Evolutionary conservation across 1,140 invertebrate genomes (phyloP), one percentile per base, ranked within the genome.

Genomic region (Drosophila varians): DNA sequence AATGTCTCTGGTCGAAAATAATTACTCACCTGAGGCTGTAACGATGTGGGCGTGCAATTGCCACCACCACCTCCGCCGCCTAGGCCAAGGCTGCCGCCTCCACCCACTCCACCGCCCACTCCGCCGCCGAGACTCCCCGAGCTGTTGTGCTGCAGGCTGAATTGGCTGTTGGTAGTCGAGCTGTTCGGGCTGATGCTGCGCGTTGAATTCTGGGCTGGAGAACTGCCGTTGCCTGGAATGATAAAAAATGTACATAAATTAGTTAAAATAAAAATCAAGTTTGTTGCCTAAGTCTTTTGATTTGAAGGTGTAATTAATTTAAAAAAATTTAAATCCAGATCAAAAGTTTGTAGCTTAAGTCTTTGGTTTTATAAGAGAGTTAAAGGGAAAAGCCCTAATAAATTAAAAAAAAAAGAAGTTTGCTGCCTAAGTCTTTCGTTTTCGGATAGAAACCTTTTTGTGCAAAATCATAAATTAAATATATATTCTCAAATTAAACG

Each of bases 151-250:
- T 90, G 88, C 68, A 90, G 61, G 69, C 86, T 90, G 74, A 91
- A 91, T 88, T 91, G 90, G 73, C 89, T 91, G 69, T 88, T 90
- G 58, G 89, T 90, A 36, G 83, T 91, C 14, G 89, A 91, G 75
- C 90, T 91, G 79, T 91, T 91, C 38, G 90, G 90, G 60, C 90
- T 91, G 73, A 90, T 91, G 78, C 90, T 91, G 69, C 90, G 90
- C 60, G 90, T 91, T 74, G 90, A 91, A 90, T 90, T 91, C 78
- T 91, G 90, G 88, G 88, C 90, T 73, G 90, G 90, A 80, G 90
- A 91, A 80, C 88, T 91, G 84, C 90, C 90, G 68, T 89, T 91
- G 73, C 90, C 90, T 91, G 71, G 4, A 82, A 90, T n/a, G 9
- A 38, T n/a, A 26, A 3, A 45, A 52, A 1, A 36, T n/a, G 36